Evolutionary conservation across 2,888 invertebrate genomes (phyloP).

Genomic region (Ormia ochracea): DNA sequence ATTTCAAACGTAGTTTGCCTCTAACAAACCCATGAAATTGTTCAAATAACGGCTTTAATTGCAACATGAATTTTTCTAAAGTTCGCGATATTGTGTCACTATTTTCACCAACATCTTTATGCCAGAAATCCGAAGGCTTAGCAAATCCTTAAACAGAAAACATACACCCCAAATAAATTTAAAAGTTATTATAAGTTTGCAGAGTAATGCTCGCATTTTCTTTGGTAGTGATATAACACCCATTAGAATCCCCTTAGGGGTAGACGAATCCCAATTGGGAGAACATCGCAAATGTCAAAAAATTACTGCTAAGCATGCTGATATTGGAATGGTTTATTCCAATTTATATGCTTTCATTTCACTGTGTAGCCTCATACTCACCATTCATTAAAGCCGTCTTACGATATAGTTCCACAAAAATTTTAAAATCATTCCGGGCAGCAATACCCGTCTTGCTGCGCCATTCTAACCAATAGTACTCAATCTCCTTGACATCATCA

Average conservation of each 20-base stretch:
- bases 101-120: constrained; percentile 80
- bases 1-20: constrained; percentile 67
- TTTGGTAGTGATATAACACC: too few species aligned
- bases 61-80: constrained; percentile 68
- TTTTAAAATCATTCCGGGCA: constrained; percentile 67
- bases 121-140: constrained; percentile 82
- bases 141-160: constrained; percentile 50
- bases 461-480: constrained; percentile 75
- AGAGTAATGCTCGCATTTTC: too few species aligned
- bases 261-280: too few species aligned
- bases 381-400: constrained; percentile 72
- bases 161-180: not conserved
- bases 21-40: constrained; percentile 75
- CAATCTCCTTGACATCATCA: constrained; percentile 70
- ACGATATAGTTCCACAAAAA: constrained; percentile 71
- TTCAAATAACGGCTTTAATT: constrained; percentile 69
- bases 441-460: constrained; percentile 68
- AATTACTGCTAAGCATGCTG: too few species aligned
- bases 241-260: too few species aligned
- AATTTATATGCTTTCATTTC: not conserved
- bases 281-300: too few species aligned
- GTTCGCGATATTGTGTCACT: constrained; percentile 67
- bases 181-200: not conserved
- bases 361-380: not conserved
- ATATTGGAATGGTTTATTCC: too few species aligned